Conservation (phyloP, 2,113 vertebrate species). For the Colossoma macropomum region DNA sequence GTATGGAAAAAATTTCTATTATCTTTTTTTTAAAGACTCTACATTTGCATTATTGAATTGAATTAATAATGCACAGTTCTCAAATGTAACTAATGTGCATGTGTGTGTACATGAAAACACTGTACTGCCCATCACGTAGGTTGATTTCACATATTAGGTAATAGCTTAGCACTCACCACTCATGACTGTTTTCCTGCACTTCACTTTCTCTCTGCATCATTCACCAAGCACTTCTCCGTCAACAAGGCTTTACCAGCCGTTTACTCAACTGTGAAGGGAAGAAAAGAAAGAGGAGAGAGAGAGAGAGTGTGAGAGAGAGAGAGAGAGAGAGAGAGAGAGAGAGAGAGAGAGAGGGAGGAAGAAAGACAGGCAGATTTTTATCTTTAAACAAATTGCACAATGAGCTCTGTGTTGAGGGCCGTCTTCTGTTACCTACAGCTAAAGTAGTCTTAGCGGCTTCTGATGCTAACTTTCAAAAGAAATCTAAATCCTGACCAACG, state of each 20-base stretch:
- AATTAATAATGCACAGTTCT: too few species aligned
- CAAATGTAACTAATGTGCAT: too few species aligned
- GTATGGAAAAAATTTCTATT: too few species aligned
- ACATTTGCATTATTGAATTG: too few species aligned
- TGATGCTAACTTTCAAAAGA: too few species aligned
- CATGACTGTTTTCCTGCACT: neutral
- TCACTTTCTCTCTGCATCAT: neutral
- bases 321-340: neutral
- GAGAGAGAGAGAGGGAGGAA: neutral
- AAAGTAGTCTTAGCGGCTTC: neutral
- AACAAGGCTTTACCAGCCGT: neutral
- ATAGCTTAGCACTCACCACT: neutral
- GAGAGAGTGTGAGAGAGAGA: neutral
- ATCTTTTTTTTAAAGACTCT: too few species aligned
- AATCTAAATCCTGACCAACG: too few species aligned
- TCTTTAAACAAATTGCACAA: constrained; percentile 5
- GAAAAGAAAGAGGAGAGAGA: neutral
- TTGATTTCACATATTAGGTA: neutral
- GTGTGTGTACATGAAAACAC: neutral
- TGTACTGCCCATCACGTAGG: neutral
- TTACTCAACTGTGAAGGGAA: neutral
- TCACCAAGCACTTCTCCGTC: constrained; percentile 10
- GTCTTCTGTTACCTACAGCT: neutral
- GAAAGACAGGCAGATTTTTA: neutral
- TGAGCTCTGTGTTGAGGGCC: neutral